Evolutionary conservation across 37 sponge, comb jelly and placozoan species (phyloP), one percentile per base, ranked within the genome.

Genomic region (Agelas oroides): DNA sequence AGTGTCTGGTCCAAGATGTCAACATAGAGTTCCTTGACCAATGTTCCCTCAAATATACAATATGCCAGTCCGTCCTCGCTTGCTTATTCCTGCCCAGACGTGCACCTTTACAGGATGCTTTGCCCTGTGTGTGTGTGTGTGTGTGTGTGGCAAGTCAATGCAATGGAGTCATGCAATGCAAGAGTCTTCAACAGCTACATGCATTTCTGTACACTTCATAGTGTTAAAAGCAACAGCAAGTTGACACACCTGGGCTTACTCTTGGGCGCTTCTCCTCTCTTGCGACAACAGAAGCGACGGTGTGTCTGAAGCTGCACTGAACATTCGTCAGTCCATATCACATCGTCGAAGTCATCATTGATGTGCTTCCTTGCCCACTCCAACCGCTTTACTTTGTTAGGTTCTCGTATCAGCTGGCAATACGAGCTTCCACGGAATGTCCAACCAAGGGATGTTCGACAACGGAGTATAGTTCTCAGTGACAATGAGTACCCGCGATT

Each of bases 71-170:
- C 53, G 19, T 41, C 81, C 81, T 66, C 69, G 68, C 28, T 40
- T 39, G 33, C 83, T 82, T 72, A 72, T 82, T 15, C 73, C 83
- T 34, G 73, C 83, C 83, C 83, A 82, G 25, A 70, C 83, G 36
- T 82, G 83, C 16, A 82, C 83, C 62, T 82, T 82, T 12, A 71
- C 36, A 59, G 83, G 83, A 55, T 82, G 83, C 57, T 82, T 82
- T 71, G 83, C 38, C 70, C 81, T 65, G 75, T 55, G 46, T 3
- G 8, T 46, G 46, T 46, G 46, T 46, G 46, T 46, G 46, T 46
- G 46, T 8, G 46, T 12, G 8, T 8, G 46, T 46, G 8, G n/a
- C n/a, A n/a, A n/a, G n/a, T n/a, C n/a, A n/a, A n/a, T n/a, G n/a
- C n/a, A n/a, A n/a, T n/a, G n/a, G n/a, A n/a, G n/a, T n/a, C n/a